Conservation (phyloP, 2,797 vertebrate species). For the Centroberyx gerrardi region DNA sequence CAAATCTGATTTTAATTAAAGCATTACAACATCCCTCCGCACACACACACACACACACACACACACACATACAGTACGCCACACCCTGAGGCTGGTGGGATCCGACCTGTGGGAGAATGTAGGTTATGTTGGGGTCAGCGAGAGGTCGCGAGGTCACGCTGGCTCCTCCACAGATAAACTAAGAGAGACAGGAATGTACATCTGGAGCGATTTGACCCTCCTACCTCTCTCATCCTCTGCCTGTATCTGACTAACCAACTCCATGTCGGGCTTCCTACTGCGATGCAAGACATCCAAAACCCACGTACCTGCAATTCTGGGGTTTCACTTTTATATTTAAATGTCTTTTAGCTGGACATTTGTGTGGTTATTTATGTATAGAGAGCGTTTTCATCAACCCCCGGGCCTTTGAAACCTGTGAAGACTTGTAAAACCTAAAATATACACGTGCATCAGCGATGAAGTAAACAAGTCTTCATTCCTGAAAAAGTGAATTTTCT, state of each 20-base stretch:
- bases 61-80: neutral
- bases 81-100: neutral
- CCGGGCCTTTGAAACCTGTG: too few species aligned
- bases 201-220: slow-evolving; percentile 4
- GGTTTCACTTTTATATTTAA: too few species aligned
- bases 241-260: neutral
- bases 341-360: neutral
- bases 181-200: slow-evolving; percentile 13
- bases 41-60: neutral
- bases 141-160: neutral
- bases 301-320: too few species aligned
- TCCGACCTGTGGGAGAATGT: neutral
- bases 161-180: neutral
- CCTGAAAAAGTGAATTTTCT: too few species aligned
- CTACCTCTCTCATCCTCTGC: neutral
- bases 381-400: neutral
- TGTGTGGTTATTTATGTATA: slow-evolving; percentile 2
- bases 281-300: too few species aligned
- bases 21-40: neutral
- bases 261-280: neutral
- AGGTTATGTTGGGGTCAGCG: neutral
- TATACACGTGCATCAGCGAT: too few species aligned
- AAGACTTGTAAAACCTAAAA: too few species aligned
- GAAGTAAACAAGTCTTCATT: too few species aligned
- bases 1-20: slow-evolving; percentile 1